Evolutionary conservation across 1,140 invertebrate species (phyloP).

Genomic region (Bradysia coprophila): DNA sequence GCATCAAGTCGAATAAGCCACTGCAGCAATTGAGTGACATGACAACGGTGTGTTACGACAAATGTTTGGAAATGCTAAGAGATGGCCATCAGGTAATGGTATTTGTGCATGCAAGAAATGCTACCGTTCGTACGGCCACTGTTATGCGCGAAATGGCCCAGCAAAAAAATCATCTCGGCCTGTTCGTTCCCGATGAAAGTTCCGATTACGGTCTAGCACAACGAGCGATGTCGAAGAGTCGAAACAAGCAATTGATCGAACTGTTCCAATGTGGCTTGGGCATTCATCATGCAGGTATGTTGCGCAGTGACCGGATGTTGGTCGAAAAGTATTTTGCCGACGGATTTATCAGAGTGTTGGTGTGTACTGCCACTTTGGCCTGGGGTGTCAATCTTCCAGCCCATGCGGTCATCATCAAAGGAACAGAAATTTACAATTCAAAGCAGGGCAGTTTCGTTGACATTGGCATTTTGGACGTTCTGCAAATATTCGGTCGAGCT

Average conservation of each 20-base stretch:
- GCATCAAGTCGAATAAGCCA: constrained; percentile 64
- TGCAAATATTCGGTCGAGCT: constrained; percentile 98
- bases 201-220: constrained; percentile 36
- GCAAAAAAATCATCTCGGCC: constrained; percentile 46
- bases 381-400: constrained; percentile 99
- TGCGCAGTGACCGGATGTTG: constrained; percentile 33
- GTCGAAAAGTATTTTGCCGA: constrained; percentile 80
- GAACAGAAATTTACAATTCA: constrained; percentile 95
- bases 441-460: constrained; percentile 90
- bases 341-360: constrained; percentile 81
- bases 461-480: constrained; percentile 89
- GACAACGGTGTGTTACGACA: constrained; percentile 88
- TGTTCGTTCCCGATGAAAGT: constrained; percentile 44
- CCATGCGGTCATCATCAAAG: constrained; percentile 94
- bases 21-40: constrained; percentile 67
- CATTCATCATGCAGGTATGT: constrained; percentile 86
- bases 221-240: constrained; percentile 44
- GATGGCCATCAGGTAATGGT: constrained; percentile 96
- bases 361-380: constrained; percentile 94
- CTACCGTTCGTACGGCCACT: constrained; percentile 75
- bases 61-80: constrained; percentile 70
- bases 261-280: constrained; percentile 79
- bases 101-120: constrained; percentile 96
- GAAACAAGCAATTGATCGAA: constrained; percentile 58
- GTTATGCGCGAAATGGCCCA: constrained; percentile 56